Conservation (phyloP, 2,113 vertebrate genomes). For the Osmerus mordax region DNA sequence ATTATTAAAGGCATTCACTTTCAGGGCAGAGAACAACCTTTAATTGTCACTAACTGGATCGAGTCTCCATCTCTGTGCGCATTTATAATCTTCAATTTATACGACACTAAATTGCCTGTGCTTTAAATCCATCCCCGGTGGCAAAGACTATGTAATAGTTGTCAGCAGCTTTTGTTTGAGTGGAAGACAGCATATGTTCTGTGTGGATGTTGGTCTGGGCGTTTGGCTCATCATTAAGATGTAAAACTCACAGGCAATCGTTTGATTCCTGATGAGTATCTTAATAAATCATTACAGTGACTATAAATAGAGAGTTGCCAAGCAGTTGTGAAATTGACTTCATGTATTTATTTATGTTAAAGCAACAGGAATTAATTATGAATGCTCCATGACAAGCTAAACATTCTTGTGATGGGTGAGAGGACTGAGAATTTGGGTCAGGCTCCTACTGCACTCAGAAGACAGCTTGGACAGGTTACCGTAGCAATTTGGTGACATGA, state of each 20-base stretch:
- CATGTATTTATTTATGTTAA: constrained; percentile 74
- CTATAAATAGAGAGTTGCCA: constrained; percentile 71
- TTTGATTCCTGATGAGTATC: constrained; percentile 61
- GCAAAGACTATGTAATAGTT: constrained; percentile 57
- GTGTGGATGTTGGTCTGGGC: constrained; percentile 38
- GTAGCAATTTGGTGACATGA: constrained; percentile 9
- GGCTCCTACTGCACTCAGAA: constrained; percentile 43
- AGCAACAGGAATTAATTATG: constrained; percentile 66
- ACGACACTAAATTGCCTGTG: constrained; percentile 51
- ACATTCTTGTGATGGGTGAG: constrained; percentile 49
- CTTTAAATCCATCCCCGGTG: constrained; percentile 53
- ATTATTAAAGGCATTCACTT: constrained; percentile 50
- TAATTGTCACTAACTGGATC: constrained; percentile 5
- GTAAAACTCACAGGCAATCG: constrained; percentile 48
- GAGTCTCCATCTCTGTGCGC: constrained; percentile 46
- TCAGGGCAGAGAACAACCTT: constrained; percentile 43
- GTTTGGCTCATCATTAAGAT: constrained; percentile 51
- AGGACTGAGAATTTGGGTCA: constrained; percentile 61
- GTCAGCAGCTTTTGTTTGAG: constrained; percentile 52
- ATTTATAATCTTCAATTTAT: constrained; percentile 47
- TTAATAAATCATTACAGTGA: constrained; percentile 64
- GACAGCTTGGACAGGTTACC: constrained; percentile 28
- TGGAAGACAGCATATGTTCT: constrained; percentile 34
- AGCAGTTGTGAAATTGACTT: constrained; percentile 63
- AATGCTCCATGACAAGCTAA: constrained; percentile 62